phyloP scores from a whole-genome alignment of 2,888 invertebrate genomes.

The Lottia scabra region DNA sequence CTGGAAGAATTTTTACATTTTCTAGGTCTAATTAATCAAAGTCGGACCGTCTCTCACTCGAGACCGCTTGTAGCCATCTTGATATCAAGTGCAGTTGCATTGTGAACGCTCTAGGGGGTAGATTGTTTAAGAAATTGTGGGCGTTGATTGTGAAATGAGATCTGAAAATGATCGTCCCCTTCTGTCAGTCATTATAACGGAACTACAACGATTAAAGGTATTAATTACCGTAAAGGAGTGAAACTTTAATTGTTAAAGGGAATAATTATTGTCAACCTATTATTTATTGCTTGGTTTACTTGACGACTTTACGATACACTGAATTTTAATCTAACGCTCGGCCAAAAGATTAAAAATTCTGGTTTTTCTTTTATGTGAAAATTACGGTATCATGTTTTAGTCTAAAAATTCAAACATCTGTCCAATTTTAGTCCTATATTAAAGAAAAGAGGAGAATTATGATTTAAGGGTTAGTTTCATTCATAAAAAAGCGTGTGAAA shows the following conservation, averaged over 20 bases:
- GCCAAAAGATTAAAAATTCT: too few species aligned
- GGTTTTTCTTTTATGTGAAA: too few species aligned
- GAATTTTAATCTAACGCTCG: neutral
- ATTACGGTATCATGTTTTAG: too few species aligned
- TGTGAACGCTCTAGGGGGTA: slow-evolving; percentile 22
- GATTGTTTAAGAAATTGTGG: slow-evolving; percentile 21
- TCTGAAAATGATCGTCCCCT: slow-evolving; percentile 3
- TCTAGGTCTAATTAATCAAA: neutral
- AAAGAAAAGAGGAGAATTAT: too few species aligned
- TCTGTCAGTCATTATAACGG: slow-evolving; percentile 4
- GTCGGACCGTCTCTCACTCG: neutral
- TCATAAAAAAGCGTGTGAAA: too few species aligned
- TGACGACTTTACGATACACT: neutral
- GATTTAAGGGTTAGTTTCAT: too few species aligned
- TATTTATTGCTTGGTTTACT: neutral
- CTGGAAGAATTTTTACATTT: neutral
- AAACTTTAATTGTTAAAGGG: neutral
- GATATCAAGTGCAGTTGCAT: neutral
- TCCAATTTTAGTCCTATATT: too few species aligned
- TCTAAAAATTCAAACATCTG: too few species aligned
- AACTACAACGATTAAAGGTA: neutral
- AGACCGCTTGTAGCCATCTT: slow-evolving; percentile 10
- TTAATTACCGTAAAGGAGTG: neutral
- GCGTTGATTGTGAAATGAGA: slow-evolving; percentile 3
- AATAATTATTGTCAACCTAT: neutral